phyloP scores from a whole-genome alignment of 53 echinoderm and acorn worm genomes.

The Zoroaster sp. region DNA sequence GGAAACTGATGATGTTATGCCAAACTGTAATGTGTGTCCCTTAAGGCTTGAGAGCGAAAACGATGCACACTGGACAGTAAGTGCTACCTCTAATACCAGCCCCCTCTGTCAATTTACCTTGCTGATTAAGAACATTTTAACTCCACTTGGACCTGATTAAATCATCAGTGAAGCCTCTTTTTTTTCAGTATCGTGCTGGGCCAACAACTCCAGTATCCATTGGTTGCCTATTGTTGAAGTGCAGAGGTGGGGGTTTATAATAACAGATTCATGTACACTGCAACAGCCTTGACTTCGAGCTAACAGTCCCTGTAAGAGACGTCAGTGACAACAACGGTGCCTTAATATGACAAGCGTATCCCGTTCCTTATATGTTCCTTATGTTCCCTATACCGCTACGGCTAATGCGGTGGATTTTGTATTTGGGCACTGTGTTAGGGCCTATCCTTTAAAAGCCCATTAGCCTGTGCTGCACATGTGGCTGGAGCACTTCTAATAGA shows the following conservation, averaged over 20 bases:
- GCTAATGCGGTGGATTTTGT: constrained; percentile 61
- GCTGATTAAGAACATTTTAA: constrained; percentile 41
- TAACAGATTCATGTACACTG: background rate
- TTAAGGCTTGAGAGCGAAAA: no score
- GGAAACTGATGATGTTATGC: background rate
- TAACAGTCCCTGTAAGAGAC: background rate
- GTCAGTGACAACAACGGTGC: constrained; percentile 13
- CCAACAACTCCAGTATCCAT: background rate
- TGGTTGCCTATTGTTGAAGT: constrained; percentile 3
- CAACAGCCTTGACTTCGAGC: constrained; percentile 33
- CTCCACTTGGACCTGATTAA: constrained; percentile 35
- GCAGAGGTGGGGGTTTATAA: background rate
- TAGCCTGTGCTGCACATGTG: constrained; percentile 42
- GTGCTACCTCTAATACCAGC: constrained; percentile 13
- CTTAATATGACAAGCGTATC: constrained; percentile 10
- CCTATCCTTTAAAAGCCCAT: constrained; percentile 63
- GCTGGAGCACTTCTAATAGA: constrained; percentile 32
- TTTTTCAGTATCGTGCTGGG: background rate
- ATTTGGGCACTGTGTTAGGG: constrained; percentile 39
- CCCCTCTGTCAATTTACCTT: constrained; percentile 27
- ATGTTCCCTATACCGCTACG: no score
- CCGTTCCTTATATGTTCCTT: no score
- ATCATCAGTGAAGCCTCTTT: background rate
- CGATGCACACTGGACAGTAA: background rate
- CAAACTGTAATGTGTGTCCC: background rate